Percentiles rank a stretch among this genome's conserved stretches.
These are phyloP conservation scores for Dendrocopos noguchii DNA, from an alignment of 2,113 vertebrate species.

Conservation along the genomic window DNA sequence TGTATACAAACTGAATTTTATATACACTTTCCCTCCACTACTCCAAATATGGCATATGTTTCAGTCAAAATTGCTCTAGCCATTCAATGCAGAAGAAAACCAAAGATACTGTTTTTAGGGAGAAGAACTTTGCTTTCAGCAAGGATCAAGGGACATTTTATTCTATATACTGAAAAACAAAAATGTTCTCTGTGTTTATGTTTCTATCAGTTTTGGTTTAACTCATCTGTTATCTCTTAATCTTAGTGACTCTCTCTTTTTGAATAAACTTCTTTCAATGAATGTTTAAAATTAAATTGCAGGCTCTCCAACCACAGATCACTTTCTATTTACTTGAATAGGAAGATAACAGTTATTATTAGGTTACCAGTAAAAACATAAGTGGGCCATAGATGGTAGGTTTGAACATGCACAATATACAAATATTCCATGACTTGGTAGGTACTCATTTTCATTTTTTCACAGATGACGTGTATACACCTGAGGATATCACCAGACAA, in stretches of 20 bases:
- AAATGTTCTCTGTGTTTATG: not conserved
- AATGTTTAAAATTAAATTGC: not conserved
- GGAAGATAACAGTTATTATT: not conserved
- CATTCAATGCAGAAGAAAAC: not conserved
- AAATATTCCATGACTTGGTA: not conserved
- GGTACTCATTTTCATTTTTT: not conserved
- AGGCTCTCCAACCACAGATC: not conserved
- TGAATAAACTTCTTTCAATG: not conserved
- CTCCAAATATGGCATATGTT: not conserved
- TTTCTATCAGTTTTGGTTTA: not conserved
- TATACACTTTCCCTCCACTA: not conserved
- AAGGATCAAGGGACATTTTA: not conserved
- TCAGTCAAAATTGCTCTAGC: not conserved
- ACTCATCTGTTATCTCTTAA: not conserved
- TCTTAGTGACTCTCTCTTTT: not conserved
- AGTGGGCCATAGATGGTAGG: not conserved
- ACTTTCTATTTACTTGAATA: not conserved
- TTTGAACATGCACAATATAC: not conserved
- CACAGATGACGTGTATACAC: constrained; percentile 51
- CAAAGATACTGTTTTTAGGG: not conserved
- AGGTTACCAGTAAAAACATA: not conserved
- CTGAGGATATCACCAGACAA: constrained; percentile 23
- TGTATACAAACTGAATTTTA: not conserved
- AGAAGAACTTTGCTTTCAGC: not conserved
- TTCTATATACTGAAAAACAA: not conserved